Evolutionary conservation across 2,113 vertebrate genomes (phyloP).

Genomic region (Natator depressus): DNA sequence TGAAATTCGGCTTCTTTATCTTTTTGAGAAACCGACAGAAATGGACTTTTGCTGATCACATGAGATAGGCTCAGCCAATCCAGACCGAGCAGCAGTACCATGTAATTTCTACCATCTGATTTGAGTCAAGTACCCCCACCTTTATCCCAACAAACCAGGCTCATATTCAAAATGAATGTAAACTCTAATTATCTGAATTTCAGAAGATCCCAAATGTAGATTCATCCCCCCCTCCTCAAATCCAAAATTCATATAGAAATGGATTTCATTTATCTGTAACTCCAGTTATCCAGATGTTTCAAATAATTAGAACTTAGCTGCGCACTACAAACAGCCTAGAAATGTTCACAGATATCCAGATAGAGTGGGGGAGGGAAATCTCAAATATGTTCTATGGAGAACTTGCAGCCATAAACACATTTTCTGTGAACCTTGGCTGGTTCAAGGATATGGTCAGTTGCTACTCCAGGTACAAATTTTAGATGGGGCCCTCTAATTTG

Average conservation of each 20-base stretch:
- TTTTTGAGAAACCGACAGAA: not conserved
- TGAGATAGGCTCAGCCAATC: not conserved
- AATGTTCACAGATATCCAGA: not conserved
- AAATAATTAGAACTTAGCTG: not conserved
- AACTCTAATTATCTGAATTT: not conserved
- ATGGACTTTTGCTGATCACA: not conserved
- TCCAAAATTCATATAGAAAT: not conserved
- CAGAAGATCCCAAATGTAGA: not conserved
- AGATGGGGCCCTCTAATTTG: not conserved
- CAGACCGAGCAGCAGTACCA: not conserved
- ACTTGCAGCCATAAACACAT: not conserved
- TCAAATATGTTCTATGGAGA: not conserved
- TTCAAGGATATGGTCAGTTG: not conserved
- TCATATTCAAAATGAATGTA: not conserved
- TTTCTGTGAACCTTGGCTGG: not conserved
- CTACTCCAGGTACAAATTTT: not conserved
- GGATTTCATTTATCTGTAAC: not conserved
- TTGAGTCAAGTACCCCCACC: not conserved
- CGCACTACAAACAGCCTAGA: not conserved
- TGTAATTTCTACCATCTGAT: not conserved
- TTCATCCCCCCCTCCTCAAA: not conserved
- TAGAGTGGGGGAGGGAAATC: not conserved
- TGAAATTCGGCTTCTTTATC: accelerated
- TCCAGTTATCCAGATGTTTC: not conserved
- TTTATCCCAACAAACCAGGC: not conserved